Percentiles rank a stretch among this genome's conserved stretches.
These are phyloP conservation scores for Trogon melanurus DNA, from an alignment of 2,113 vertebrate genomes.

Conservation along the genomic window DNA sequence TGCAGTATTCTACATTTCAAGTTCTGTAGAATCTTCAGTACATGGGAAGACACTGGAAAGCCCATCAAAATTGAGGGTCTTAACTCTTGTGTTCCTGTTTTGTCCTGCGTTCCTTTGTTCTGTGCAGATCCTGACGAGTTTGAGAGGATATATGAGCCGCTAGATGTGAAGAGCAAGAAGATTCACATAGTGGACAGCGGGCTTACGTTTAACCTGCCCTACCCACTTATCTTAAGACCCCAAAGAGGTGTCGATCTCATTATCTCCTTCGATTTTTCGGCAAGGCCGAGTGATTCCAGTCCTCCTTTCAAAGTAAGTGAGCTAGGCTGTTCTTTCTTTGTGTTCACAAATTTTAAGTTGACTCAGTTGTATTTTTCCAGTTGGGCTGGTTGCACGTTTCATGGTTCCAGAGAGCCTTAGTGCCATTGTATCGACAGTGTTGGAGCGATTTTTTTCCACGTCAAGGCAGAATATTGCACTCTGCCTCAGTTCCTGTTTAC, in stretches of 20 bases:
- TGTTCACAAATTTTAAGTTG: background rate
- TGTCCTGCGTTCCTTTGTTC: background rate
- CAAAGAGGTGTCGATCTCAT: slow-evolving; percentile 92
- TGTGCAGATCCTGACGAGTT: slow-evolving; percentile 92
- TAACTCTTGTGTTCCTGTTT: background rate
- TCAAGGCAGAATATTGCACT: background rate
- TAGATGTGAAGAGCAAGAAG: slow-evolving; percentile 98
- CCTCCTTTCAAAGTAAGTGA: slow-evolving; percentile 93
- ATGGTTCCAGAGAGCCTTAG: background rate
- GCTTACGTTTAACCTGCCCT: slow-evolving; percentile 94
- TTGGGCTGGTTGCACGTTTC: background rate
- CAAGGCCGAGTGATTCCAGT: slow-evolving; percentile 93
- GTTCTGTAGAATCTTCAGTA: background rate
- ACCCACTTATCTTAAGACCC: slow-evolving; percentile 89
- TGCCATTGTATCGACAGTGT: background rate
- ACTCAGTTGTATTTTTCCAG: background rate
- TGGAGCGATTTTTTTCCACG: background rate
- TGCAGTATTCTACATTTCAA: background rate
- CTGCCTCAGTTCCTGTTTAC: slow-evolving; percentile 43
- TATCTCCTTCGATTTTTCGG: slow-evolving; percentile 97
- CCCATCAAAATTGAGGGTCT: background rate
- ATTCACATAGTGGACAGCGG: slow-evolving; percentile 98
- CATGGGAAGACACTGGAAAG: background rate
- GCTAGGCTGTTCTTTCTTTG: background rate
- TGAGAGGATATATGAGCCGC: slow-evolving; percentile 93